Percentiles rank a stretch among this genome's conserved stretches.
These are phyloP conservation scores for Rhynchonycteris naso DNA, from an alignment of 2,797 vertebrate genomes.

Conservation along the genomic window DNA sequence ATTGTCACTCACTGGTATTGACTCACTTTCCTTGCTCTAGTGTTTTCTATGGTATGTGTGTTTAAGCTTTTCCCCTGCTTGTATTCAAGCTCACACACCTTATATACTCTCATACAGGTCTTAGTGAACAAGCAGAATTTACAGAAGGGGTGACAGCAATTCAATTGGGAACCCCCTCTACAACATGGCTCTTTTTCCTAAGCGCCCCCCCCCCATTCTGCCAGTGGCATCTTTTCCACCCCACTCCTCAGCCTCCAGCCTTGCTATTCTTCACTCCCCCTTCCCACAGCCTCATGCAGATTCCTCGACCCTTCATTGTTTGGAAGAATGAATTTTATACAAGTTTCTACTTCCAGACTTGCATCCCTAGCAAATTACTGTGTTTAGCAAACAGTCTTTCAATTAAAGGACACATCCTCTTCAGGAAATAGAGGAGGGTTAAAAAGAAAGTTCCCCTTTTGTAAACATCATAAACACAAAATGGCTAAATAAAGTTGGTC, in stretches of 20 bases:
- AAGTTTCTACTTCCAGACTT: conserved; percentile 5
- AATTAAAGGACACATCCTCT: neutral
- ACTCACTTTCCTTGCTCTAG: neutral
- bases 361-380: neutral
- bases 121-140: conserved; percentile 11
- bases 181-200: neutral
- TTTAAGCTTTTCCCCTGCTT: neutral
- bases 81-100: neutral
- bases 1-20: neutral
- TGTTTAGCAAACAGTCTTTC: conserved; percentile 11
- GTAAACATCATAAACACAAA: conserved; percentile 1
- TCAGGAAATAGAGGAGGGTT: neutral
- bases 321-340: neutral
- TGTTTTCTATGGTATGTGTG: neutral
- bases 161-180: neutral
- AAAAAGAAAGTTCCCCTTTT: neutral
- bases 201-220: neutral
- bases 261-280: neutral
- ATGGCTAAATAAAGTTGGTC: neutral
- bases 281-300: neutral
- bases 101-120: neutral
- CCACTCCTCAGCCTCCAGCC: neutral
- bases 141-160: neutral
- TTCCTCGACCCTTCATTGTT: neutral
- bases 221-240: neutral